These are phyloP conservation scores for Scaptomyza parva DNA, from an alignment of 2,888 invertebrate genomes.

Conservation along the genomic window DNA sequence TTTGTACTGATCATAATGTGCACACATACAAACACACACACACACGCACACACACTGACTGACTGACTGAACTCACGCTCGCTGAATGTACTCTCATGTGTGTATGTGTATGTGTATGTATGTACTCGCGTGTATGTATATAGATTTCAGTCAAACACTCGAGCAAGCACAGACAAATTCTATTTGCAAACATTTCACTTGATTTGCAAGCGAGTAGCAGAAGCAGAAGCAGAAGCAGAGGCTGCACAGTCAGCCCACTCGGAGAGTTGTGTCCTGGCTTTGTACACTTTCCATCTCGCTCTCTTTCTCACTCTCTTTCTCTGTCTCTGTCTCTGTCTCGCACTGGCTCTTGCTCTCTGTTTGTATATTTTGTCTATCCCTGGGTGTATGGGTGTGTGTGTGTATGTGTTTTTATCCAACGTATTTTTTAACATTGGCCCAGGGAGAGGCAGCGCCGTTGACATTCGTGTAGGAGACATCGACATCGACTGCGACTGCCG, in stretches of 20 bases:
- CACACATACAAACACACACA: constrained; percentile 61
- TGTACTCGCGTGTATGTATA: constrained; percentile 63
- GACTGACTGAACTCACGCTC: constrained; percentile 22
- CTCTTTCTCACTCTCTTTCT: constrained; percentile 8
- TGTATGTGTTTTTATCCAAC: constrained; percentile 56
- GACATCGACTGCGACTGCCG: constrained; percentile 54
- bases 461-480: constrained; percentile 73
- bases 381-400: constrained; percentile 13
- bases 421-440: constrained; percentile 67
- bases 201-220: constrained; percentile 83
- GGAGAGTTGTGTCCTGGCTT: constrained; percentile 36
- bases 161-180: constrained; percentile 84
- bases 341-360: constrained; percentile 6
- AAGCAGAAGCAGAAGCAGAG: constrained; percentile 22
- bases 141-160: constrained; percentile 83
- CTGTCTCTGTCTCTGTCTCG: constrained; percentile 5
- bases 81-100: constrained; percentile 33
- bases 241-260: constrained; percentile 37
- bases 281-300: constrained; percentile 22
- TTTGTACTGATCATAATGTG: constrained; percentile 84
- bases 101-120: too few relatives aligned
- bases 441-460: constrained; percentile 53
- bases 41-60: constrained; percentile 18
- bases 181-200: constrained; percentile 85
- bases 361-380: constrained; percentile 29